Conservation (phyloP, 2,113 vertebrate species). For the Meleagris gallopavo region DNA sequence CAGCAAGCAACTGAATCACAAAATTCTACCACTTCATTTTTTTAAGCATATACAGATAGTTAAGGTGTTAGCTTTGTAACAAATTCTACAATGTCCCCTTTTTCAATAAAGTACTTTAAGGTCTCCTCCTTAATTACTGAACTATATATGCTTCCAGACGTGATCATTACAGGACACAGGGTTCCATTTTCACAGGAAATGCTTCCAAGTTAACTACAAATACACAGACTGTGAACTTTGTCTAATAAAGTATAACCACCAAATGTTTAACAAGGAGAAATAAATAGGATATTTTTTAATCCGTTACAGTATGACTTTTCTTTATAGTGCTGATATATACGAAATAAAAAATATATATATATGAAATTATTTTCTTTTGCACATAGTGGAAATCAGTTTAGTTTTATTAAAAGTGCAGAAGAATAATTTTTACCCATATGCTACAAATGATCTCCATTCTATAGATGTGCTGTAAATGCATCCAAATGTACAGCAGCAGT, state of each 20-base stretch:
- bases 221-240: not conserved
- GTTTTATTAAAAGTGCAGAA: not conserved
- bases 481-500: constrained; percentile 15
- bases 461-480: not conserved
- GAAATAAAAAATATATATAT: not conserved
- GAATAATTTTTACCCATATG: not conserved
- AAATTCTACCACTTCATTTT: not conserved
- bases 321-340: not conserved
- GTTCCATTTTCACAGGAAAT: not conserved
- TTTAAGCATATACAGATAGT: not conserved
- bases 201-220: not conserved
- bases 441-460: constrained; percentile 2
- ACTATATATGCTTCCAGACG: not conserved
- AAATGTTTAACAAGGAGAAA: not conserved
- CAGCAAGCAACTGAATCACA: not conserved
- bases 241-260: not conserved
- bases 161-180: not conserved
- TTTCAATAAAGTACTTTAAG: not conserved
- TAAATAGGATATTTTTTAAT: not conserved
- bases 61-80: not conserved
- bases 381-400: not conserved
- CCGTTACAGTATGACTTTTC: not conserved
- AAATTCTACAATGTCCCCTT: not conserved
- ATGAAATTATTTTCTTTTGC: not conserved
- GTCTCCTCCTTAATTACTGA: not conserved